Base-by-base conservation (phyloP, 1,140 invertebrate species). In the Odontomachus brunneus region DNA sequence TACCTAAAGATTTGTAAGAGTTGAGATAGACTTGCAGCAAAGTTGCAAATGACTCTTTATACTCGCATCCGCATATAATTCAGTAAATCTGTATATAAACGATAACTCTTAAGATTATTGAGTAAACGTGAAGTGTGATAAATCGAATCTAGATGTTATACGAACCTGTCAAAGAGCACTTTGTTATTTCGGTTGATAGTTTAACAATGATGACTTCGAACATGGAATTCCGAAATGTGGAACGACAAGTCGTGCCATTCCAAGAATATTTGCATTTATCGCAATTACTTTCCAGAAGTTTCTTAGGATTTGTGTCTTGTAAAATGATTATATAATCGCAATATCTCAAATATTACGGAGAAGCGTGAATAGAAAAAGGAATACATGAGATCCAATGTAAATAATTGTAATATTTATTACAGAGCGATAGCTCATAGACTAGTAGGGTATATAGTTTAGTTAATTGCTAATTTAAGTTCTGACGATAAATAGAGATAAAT, bases 321-420 rank as follows among this genome's bases (percentile, higher is more conserved):
- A 44, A 71, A 57, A 80, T 19, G 29, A 78, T 69, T 78, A 78
- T 69, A 88, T 87, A 88, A 86, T 88, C 19, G 49, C 57, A 82
- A 53, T 82, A 73, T 14, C 48, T 22, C 24, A 29, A 73, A 62
- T 44, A 73, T 51, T 78, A 82, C 38, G 63, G 63, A 63, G 26
- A 72, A 88, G 53, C 82, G 55, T 62, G 69, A 87, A 73, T 76
- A 57, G 75, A 86, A 87, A 62, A 72, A 63, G 9, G 38, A 44
- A 44, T 44, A 71, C 73, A 87, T 81, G n/a, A 84, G 29, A 33
- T 78, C 80, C 57, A 81, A 69, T 94, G 93, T 94, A 94, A 90
- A 94, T 94, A 94, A 84, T 92, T 94, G 93, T 94, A 94, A 94
- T 93, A 93, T 94, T 93, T 94, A 94, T 94, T 93, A 85, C 90